Evolutionary conservation across 2,888 invertebrate genomes (phyloP), one percentile per base, ranked within the genome.

Genomic region (Hirtodrosophila duncani): DNA sequence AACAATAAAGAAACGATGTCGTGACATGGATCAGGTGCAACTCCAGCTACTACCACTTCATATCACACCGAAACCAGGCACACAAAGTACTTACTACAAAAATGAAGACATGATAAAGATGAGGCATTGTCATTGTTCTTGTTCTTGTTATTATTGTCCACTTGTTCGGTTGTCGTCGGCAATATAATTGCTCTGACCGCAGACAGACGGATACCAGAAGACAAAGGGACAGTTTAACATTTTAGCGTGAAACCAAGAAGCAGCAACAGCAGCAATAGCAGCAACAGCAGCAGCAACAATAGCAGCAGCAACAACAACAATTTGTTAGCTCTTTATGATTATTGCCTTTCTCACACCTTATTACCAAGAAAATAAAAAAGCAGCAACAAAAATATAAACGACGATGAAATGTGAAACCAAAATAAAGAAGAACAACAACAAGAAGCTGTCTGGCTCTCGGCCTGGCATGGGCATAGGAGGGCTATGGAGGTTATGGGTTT

Each of bases 331-430:
- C 83, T 80, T 81, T 80, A 80, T 81, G 83, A 83, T 80, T 80
- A 80, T 80, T 80, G 83, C 83, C 83, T 81, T 82, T 80, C 80
- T 80, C 83, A 80, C 80, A 80, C 80, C 83, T 83, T 81, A 70
- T 82, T 80, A 82, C 82, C 81, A 67, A 70, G 80, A 81, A 82
- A 69, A 78, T 81, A 77, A 81, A 80, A 67, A 68, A 56, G 59
- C 78, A 53, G 41, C 52, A 50, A 20, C 46, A 49, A 33, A 55
- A 55, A 52, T n/a, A 49, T 49, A 52, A 51, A 46, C 74, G 78
- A 59, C 68, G 64, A 59, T 61, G 65, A 67, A 77, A 71, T 64
- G 64, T 63, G 79, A 79, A 79, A 60, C 70, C 50, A 62, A 50
- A 43, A 49, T 43, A 23, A 21, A 34, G 14, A 11, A 29, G n/a